Conservation (phyloP, 2,888 invertebrate species). For the Caenorhabditis becei region DNA sequence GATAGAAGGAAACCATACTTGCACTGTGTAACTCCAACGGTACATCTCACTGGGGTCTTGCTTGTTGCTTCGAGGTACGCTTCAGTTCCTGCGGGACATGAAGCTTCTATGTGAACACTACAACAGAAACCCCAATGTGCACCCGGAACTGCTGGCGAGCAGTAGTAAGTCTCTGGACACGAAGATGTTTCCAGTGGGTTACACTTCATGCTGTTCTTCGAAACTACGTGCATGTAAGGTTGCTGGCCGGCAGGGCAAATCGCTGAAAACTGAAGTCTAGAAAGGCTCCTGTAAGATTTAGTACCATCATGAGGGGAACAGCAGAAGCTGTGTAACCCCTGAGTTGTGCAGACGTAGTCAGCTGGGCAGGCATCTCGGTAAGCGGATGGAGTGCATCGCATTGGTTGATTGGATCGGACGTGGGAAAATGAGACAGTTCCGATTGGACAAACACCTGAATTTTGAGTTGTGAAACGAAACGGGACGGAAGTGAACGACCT, state of each 20-base stretch:
- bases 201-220: slow-evolving; percentile 67
- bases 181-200: slow-evolving; percentile 64
- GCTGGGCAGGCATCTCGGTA: slow-evolving; percentile 62
- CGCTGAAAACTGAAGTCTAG: slow-evolving; percentile 28
- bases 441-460: slow-evolving; percentile 67
- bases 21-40: slow-evolving; percentile 69
- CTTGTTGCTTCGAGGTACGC: slow-evolving; percentile 55
- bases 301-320: slow-evolving; percentile 66
- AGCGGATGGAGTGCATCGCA: slow-evolving; percentile 60
- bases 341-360: slow-evolving; percentile 65
- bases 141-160: slow-evolving; percentile 68
- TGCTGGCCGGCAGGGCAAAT: slow-evolving; percentile 67
- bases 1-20: slow-evolving; percentile 32
- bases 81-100: slow-evolving; percentile 59
- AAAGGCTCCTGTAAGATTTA: neutral
- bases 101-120: slow-evolving; percentile 63
- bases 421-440: slow-evolving; percentile 60
- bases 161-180: slow-evolving; percentile 64
- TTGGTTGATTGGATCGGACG: slow-evolving; percentile 51
- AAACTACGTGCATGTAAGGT: slow-evolving; percentile 63
- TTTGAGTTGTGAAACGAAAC: neutral
- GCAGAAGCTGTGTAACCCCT: slow-evolving; percentile 62
- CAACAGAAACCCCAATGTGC: slow-evolving; percentile 70
- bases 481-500: slow-evolving; percentile 25
- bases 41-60: slow-evolving; percentile 62